Conservation (phyloP, 2,113 vertebrate species). For the Gopherus flavomarginatus region DNA sequence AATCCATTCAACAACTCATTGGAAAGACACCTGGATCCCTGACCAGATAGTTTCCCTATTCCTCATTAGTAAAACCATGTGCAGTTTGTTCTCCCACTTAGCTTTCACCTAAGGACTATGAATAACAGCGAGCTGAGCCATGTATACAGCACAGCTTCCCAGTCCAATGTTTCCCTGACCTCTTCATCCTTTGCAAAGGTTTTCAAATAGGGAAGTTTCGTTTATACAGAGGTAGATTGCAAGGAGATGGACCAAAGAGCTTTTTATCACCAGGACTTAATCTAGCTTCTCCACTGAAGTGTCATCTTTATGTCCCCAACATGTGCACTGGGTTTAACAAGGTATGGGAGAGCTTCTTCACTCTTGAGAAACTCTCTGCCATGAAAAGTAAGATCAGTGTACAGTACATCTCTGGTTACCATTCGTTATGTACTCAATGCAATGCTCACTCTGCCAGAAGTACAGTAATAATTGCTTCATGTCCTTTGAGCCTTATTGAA, state of each 20-base stretch:
- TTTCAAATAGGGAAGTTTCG: slow-evolving; percentile 3
- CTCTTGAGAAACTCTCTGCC: neutral
- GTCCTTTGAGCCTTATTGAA: neutral
- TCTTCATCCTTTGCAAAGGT: neutral
- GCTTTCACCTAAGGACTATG: neutral
- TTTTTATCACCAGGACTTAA: neutral
- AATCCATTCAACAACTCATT: fast-evolving
- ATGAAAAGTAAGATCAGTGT: neutral
- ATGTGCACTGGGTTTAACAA: neutral
- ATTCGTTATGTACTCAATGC: neutral
- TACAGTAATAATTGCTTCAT: neutral
- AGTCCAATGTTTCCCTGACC: neutral
- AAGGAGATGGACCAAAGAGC: slow-evolving; percentile 5
- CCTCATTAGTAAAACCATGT: neutral
- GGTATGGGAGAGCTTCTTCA: neutral
- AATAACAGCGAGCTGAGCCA: neutral
- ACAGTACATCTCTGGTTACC: neutral
- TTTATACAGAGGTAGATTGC: neutral
- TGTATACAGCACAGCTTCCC: neutral
- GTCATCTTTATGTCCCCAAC: neutral
- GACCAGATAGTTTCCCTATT: neutral
- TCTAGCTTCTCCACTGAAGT: neutral
- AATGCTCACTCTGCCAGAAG: neutral
- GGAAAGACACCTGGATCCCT: neutral
- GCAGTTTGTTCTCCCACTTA: neutral